Conservation (phyloP, 2,113 vertebrate species). For the Crotalus helleri region DNA sequence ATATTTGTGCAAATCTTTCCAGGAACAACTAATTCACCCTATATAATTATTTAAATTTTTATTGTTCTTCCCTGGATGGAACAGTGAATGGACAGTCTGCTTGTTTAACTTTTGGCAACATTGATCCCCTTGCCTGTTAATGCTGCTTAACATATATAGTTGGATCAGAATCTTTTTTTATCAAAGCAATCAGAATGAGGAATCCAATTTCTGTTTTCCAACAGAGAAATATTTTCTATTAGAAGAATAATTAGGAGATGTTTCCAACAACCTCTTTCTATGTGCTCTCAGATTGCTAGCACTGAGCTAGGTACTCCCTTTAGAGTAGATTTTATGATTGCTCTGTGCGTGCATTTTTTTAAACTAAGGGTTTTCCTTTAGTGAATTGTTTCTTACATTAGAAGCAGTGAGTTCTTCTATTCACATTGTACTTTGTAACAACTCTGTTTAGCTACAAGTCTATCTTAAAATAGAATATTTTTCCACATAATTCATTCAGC, state of each 20-base stretch:
- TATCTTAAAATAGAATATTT: conserved; percentile 18
- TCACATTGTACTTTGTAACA: neutral
- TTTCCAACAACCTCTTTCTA: neutral
- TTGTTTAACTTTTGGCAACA: conserved; percentile 42
- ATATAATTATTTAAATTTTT: conserved; percentile 37
- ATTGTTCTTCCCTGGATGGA: conserved; percentile 44
- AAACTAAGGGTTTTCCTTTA: neutral
- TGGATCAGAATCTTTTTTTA: neutral
- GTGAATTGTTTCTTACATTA: neutral
- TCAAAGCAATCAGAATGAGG: neutral
- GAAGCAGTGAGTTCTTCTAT: neutral
- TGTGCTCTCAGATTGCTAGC: neutral
- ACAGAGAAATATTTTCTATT: neutral
- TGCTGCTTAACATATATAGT: neutral
- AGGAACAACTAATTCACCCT: neutral
- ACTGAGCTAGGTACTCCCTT: neutral
- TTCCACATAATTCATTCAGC: conserved; percentile 33
- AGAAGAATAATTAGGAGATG: neutral
- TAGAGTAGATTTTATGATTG: neutral
- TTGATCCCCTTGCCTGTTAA: neutral
- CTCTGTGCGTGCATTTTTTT: conserved; percentile 22
- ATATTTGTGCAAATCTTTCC: neutral
- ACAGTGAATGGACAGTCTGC: conserved; percentile 35
- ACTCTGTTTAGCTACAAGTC: conserved; percentile 24
- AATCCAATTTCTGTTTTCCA: neutral